Percentiles rank a stretch among this genome's conserved stretches.
Conservation (phyloP, 2,797 vertebrate species). For the Syndactyla subalaris region DNA sequence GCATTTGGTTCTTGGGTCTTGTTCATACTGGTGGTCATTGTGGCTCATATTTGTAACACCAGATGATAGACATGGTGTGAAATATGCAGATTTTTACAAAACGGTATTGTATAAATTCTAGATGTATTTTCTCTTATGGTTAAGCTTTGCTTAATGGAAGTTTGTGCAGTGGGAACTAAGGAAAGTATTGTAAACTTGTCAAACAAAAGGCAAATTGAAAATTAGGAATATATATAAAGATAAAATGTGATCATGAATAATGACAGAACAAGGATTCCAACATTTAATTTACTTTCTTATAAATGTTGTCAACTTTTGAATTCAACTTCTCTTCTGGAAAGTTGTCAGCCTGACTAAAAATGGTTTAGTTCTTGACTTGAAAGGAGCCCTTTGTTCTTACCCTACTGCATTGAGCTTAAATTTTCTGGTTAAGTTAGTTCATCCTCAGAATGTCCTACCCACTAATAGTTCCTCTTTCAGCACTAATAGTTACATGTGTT, state of each 20-base stretch:
- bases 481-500: not conserved
- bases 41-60: not conserved
- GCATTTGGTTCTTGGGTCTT: not conserved
- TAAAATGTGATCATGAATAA: not conserved
- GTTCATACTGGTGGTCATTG: not conserved
- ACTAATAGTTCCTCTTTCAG: not conserved
- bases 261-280: not conserved
- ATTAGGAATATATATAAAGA: not conserved
- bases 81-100: not conserved
- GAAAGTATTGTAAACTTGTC: not conserved
- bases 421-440: not conserved
- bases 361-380: not conserved
- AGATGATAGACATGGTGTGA: not conserved
- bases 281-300: not conserved
- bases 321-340: not conserved
- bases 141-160: not conserved
- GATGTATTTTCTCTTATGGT: not conserved
- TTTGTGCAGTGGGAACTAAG: not conserved
- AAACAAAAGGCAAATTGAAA: not conserved
- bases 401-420: not conserved
- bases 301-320: not conserved
- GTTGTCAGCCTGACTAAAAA: not conserved
- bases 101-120: not conserved
- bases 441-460: not conserved
- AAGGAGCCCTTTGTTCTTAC: not conserved